Conservation (phyloP, 2,113 vertebrate species). For the Oplegnathus fasciatus region DNA sequence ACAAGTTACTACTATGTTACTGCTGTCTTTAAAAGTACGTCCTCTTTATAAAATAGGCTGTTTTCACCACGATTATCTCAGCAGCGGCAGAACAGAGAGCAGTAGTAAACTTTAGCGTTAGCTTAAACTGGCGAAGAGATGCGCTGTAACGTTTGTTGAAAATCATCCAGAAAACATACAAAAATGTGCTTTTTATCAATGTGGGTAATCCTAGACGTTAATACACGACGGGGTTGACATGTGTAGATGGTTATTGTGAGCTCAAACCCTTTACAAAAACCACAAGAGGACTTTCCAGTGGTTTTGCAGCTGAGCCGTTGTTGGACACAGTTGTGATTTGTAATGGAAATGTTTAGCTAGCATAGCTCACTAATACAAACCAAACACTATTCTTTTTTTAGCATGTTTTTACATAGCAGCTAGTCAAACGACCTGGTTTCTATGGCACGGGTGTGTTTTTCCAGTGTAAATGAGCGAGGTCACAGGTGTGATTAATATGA, state of each 20-base stretch:
- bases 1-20: too few species aligned
- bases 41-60: not conserved
- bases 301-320: not conserved
- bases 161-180: not conserved
- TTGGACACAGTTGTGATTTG: not conserved
- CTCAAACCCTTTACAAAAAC: not conserved
- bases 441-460: not conserved
- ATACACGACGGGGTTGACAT: fast-evolving
- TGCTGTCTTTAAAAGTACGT: not conserved
- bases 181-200: not conserved
- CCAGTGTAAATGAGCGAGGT: not conserved
- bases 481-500: not conserved
- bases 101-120: conserved; percentile 40
- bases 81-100: not conserved
- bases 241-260: not conserved
- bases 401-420: too few species aligned
- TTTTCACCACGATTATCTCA: not conserved
- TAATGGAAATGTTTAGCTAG: not conserved
- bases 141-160: not conserved
- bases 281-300: not conserved
- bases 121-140: conserved; percentile 2
- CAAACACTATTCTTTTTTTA: too few species aligned
- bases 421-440: not conserved
- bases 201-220: fast-evolving
- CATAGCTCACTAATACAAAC: not conserved